These are phyloP conservation scores for Exephanes ischioxanthus DNA, from an alignment of 2,888 invertebrate species.

Conservation along the genomic window DNA sequence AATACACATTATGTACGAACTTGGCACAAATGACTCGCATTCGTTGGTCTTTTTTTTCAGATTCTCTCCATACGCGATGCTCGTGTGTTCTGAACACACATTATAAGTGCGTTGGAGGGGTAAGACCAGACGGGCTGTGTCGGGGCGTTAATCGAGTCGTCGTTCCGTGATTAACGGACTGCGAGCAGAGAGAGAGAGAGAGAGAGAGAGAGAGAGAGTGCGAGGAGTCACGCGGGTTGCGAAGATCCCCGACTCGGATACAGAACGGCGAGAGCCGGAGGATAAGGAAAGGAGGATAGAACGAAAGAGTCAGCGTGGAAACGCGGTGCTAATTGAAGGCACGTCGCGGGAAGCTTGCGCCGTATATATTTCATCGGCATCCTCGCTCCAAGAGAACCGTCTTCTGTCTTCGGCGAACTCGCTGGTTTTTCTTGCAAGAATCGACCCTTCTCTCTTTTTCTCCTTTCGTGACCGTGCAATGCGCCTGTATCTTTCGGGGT, in stretches of 20 bases:
- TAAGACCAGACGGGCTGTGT: constrained; percentile 5
- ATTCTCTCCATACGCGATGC: neutral
- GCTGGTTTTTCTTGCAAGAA: constrained; percentile 11
- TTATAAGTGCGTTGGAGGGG: neutral
- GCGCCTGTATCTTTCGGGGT: neutral
- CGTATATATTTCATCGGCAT: constrained; percentile 5
- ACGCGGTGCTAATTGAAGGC: constrained; percentile 44
- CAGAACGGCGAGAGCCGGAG: constrained; percentile 5
- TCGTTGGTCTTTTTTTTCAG: constrained; percentile 8
- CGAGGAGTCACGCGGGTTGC: constrained; percentile 21
- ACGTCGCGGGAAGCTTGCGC: neutral
- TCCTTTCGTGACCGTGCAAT: neutral
- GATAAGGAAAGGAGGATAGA: neutral
- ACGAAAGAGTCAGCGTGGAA: constrained; percentile 13
- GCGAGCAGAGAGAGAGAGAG: neutral
- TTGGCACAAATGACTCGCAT: constrained; percentile 9
- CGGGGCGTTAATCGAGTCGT: constrained; percentile 52
- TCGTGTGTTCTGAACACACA: neutral
- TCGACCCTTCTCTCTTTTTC: neutral
- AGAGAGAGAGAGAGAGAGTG: neutral
- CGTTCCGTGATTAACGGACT: constrained; percentile 40
- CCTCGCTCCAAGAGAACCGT: neutral
- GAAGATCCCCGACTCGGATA: constrained; percentile 46
- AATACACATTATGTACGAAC: constrained; percentile 1
- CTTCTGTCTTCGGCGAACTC: constrained; percentile 15